phyloP scores from a whole-genome alignment of 1,140 invertebrate species.

The Rhopalosiphum padi region DNA sequence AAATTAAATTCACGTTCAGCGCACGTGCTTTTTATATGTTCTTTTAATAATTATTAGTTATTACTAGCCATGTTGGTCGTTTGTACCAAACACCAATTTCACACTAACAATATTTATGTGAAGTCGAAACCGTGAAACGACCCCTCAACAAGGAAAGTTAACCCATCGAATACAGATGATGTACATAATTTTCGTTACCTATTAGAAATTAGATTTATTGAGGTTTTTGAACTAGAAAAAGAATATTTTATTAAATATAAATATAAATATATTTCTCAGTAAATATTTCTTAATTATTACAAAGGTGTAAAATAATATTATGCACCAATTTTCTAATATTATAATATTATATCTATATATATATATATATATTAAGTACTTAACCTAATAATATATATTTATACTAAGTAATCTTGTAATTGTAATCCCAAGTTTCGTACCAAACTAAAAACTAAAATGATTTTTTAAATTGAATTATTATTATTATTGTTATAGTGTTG shows the following conservation, averaged over 20 bases:
- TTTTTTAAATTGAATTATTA: no score
- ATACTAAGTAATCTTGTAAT: no score
- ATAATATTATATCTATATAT: no score
- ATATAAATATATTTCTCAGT: no score
- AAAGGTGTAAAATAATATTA: no score
- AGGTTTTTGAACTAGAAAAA: neutral
- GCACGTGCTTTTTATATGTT: neutral
- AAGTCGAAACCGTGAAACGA: neutral
- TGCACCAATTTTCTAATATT: no score
- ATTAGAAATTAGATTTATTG: neutral
- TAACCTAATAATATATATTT: no score
- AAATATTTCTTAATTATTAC: no score
- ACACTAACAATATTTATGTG: neutral
- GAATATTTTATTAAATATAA: neutral
- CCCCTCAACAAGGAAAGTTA: neutral
- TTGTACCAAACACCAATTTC: neutral
- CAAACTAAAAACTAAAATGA: no score
- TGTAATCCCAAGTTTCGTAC: no score
- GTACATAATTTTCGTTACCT: neutral
- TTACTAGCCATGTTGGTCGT: neutral
- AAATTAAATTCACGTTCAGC: conserved; percentile 29
- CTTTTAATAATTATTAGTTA: neutral
- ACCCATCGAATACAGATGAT: neutral
- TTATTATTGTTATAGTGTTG: no score
- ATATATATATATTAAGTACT: no score